phyloP scores from a whole-genome alignment of 2,888 invertebrate genomes.

The Gastrophysa polygoni region DNA sequence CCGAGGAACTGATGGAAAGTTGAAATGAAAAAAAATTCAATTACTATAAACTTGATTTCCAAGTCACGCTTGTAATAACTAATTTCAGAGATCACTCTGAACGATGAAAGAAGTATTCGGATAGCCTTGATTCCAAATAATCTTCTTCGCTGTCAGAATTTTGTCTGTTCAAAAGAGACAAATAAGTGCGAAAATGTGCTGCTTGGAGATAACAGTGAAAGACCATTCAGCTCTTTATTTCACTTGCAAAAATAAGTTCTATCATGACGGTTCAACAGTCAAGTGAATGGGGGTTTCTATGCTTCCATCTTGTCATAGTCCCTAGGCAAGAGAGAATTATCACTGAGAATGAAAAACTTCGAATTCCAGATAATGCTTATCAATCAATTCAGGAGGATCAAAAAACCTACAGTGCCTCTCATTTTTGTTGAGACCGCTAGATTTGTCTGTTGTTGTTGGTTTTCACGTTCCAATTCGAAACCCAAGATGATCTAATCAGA shows the following conservation, averaged over 20 bases:
- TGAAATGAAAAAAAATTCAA: conserved; percentile 13
- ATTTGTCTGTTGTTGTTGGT: too few species aligned
- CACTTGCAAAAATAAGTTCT: conserved; percentile 51
- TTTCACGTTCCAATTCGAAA: too few species aligned
- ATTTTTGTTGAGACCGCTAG: too few species aligned
- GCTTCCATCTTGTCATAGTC: too few species aligned
- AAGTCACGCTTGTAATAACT: conserved; percentile 11
- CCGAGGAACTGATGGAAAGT: conserved; percentile 1
- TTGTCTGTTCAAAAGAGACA: conserved; percentile 39
- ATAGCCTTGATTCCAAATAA: conserved; percentile 6
- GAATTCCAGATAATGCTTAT: too few species aligned
- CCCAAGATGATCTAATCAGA: too few species aligned
- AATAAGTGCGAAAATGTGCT: conserved; percentile 50
- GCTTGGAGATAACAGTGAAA: conserved; percentile 50
- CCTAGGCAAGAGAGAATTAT: not conserved
- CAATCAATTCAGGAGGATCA: too few species aligned
- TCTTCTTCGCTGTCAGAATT: not conserved
- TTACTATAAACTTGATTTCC: conserved; percentile 4
- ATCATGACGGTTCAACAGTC: conserved; percentile 44
- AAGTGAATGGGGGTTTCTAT: conserved; percentile 30
- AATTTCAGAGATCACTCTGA: conserved; percentile 7
- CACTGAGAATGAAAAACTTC: too few species aligned
- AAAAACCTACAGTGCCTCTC: too few species aligned
- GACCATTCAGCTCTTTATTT: conserved; percentile 51
- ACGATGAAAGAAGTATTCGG: conserved; percentile 7